Conservation (phyloP, 35 echinoderm and acorn worm species). For the Ophiothrix spiculata region DNA sequence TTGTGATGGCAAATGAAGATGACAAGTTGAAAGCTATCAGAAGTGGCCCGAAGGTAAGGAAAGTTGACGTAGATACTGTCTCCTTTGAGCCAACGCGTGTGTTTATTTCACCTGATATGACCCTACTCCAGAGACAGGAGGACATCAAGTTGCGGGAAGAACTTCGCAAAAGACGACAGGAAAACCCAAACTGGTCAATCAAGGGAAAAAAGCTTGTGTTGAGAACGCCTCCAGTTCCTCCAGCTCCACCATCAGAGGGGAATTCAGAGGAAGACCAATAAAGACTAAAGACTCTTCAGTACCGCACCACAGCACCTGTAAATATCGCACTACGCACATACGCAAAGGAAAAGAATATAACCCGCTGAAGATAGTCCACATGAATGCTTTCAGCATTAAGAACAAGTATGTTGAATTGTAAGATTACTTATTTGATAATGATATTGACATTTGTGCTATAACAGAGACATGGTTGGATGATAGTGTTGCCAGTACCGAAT, state of each 20-base stretch:
- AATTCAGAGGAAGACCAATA: background rate
- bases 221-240: background rate
- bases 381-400: slow-evolving; percentile 15
- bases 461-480: slow-evolving; percentile 29
- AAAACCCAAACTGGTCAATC: background rate
- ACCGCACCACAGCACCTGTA: background rate
- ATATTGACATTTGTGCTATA: slow-evolving; percentile 32
- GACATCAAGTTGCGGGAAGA: background rate
- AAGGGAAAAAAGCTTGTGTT: background rate
- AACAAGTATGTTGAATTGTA: slow-evolving; percentile 39
- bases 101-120: background rate
- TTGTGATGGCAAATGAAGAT: background rate
- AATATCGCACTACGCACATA: background rate
- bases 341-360: slow-evolving; percentile 17
- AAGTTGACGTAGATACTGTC: background rate
- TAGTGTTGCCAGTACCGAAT: slow-evolving; percentile 9
- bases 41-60: background rate
- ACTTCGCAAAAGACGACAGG: background rate
- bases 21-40: background rate
- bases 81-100: background rate
- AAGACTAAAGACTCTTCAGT: background rate
- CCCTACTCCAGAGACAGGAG: background rate
- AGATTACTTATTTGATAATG: slow-evolving; percentile 39
- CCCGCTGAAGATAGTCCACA: background rate
- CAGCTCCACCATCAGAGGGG: background rate